Evolutionary conservation across 2,113 vertebrate genomes (phyloP).

Genomic region (Sebastes fasciatus): DNA sequence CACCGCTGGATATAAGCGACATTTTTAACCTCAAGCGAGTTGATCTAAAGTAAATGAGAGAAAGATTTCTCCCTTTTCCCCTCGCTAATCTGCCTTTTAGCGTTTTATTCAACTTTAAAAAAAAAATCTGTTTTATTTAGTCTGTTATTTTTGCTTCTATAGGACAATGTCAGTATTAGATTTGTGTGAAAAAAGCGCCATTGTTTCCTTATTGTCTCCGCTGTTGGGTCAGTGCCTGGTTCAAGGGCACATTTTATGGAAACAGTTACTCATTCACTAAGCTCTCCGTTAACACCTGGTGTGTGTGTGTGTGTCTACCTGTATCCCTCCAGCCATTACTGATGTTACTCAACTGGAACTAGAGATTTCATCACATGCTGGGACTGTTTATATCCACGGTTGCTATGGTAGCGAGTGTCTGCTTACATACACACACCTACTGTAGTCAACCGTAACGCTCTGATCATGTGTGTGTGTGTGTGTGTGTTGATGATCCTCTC

Average conservation of each 20-base stretch:
- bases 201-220: neutral
- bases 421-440: conserved; percentile 28
- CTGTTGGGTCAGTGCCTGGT: neutral
- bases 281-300: neutral
- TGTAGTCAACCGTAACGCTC: neutral
- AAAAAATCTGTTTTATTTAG: neutral
- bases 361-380: conserved; percentile 22
- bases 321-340: neutral
- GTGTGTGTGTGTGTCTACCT: conserved; percentile 6
- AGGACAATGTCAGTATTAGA: neutral
- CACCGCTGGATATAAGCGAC: too few relatives aligned
- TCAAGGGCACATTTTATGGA: neutral
- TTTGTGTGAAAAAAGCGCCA: neutral
- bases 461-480: neutral
- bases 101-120: neutral
- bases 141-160: neutral
- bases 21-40: neutral
- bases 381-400: conserved; percentile 16
- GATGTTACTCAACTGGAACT: conserved; percentile 7
- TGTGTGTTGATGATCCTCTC: conserved; percentile 20
- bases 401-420: conserved; percentile 32
- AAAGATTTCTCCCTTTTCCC: too few relatives aligned
- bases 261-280: conserved; percentile 18
- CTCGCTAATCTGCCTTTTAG: neutral
- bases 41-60: neutral